Base-by-base conservation (phyloP, 1,140 invertebrate genomes). In the Drosophila setifemur region DNA sequence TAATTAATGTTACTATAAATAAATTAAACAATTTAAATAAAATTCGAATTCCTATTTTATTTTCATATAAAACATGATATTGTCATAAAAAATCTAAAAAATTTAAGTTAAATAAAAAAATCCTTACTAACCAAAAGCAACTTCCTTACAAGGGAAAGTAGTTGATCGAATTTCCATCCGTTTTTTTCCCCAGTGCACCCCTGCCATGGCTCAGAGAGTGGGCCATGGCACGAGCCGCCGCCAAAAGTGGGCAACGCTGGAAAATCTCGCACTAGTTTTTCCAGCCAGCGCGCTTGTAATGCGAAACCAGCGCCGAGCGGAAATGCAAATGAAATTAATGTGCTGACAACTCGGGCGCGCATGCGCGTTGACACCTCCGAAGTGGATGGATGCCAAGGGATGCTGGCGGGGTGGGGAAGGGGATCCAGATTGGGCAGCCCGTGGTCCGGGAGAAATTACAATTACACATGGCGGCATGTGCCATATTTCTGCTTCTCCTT, bases 311-410 rank as follows among this genome's bases (percentile, higher is more conserved):
- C 61, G 69, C 66, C 58, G 69, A 77, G 85, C 86, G 86, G 86
- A 88, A 88, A 88, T 89, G 86, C 79, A 88, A 88, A 88, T 88
- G 78, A 88, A 88, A 88, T 88, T 88, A 88, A 88, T 88, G 86
- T 81, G 85, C 73, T 88, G 86, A 86, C 86, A 88, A 85, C 67
- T 73, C 76, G 68, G 70, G 68, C 75, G 82, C 82, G 72, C 81
- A 87, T 81, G 81, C 81, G 75, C 81, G 81, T 86, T 86, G 81
- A 86, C 81, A 86, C 81, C 81, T 86, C 81, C 43, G 54, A 69
- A 45, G 60, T 55, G 39, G 25, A 50, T 33, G 53, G 47, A 39
- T 11, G 31, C 40, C 9, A 12, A 12, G 21, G 26, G 26, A 28
- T 37, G 44, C 12, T 19, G 37, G 61, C n/a, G 55, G 58, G 12